A percentile compares a stretch with the other conserved stretches of the same genome.
These are phyloP conservation scores for Pelodiscus sinensis DNA, from an alignment of 2,113 vertebrate genomes.

Conservation along the genomic window DNA sequence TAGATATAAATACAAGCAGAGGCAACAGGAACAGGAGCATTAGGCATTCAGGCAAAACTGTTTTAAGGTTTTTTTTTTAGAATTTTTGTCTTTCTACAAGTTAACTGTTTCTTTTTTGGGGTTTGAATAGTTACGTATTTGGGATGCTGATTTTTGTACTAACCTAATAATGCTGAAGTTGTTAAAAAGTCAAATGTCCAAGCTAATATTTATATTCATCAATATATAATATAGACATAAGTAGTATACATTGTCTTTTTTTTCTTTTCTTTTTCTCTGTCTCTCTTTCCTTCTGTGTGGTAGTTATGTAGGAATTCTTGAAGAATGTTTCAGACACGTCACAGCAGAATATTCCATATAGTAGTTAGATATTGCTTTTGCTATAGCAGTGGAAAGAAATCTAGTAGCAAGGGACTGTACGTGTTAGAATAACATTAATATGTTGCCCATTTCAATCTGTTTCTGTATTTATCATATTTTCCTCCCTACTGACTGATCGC, in stretches of 20 bases:
- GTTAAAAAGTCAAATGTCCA: background rate
- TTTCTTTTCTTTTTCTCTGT: background rate
- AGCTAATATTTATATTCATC: background rate
- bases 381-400: slow-evolving; percentile 17
- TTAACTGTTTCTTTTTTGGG: slow-evolving; percentile 52
- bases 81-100: slow-evolving; percentile 55
- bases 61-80: slow-evolving; percentile 57
- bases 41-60: slow-evolving; percentile 45
- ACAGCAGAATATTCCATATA: slow-evolving; percentile 31
- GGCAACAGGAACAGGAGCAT: slow-evolving; percentile 53
- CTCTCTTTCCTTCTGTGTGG: background rate
- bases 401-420: background rate
- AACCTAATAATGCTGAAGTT: background rate
- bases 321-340: slow-evolving; percentile 34
- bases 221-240: background rate
- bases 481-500: slow-evolving; percentile 37
- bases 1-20: slow-evolving; percentile 57
- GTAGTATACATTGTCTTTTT: background rate
- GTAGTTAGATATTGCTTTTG: slow-evolving; percentile 6
- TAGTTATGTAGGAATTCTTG: background rate
- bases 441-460: slow-evolving; percentile 28
- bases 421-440: slow-evolving; percentile 22
- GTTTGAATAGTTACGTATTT: slow-evolving; percentile 41
- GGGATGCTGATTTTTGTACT: slow-evolving; percentile 30
- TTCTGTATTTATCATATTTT: slow-evolving; percentile 24